Percentiles rank a stretch among this genome's conserved stretches.
Evolutionary conservation across 2,113 vertebrate genomes (phyloP).

Genomic region (Clarias batrachus): DNA sequence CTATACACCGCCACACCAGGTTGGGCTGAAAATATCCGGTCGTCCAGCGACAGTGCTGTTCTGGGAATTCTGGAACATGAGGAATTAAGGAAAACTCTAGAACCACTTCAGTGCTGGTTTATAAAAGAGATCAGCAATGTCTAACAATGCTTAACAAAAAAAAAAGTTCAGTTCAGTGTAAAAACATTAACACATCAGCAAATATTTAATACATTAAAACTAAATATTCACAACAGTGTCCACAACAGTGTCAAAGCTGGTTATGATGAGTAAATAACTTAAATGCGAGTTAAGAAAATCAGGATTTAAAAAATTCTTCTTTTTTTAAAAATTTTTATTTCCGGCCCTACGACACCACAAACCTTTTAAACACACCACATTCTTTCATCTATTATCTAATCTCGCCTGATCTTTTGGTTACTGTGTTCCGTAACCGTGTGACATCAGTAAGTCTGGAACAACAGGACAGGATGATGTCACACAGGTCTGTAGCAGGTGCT

Average conservation of each 20-base stretch:
- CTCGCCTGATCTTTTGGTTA: too few relatives aligned
- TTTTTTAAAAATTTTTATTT: too few relatives aligned
- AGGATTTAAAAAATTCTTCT: background rate
- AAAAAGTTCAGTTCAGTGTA: background rate
- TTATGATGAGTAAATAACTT: background rate
- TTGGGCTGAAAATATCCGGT: slow-evolving; percentile 75
- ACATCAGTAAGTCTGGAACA: background rate
- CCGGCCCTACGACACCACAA: slow-evolving; percentile 59
- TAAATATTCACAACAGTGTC: background rate
- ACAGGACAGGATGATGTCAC: background rate
- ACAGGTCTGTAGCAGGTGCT: background rate
- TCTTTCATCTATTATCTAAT: background rate
- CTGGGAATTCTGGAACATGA: slow-evolving; percentile 67
- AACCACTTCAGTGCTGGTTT: slow-evolving; percentile 37
- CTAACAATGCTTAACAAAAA: background rate
- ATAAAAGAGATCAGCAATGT: slow-evolving; percentile 18
- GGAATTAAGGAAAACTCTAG: slow-evolving; percentile 64
- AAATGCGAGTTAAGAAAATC: background rate
- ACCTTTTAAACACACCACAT: slow-evolving; percentile 48
- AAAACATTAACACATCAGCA: background rate
- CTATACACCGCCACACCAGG: slow-evolving; percentile 74
- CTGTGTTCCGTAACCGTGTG: background rate
- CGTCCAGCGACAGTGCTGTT: slow-evolving; percentile 72
- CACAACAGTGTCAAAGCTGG: background rate
- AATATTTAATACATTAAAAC: background rate